Base-by-base conservation (phyloP, 2,797 vertebrate genomes). In the Siniperca undulata region DNA sequence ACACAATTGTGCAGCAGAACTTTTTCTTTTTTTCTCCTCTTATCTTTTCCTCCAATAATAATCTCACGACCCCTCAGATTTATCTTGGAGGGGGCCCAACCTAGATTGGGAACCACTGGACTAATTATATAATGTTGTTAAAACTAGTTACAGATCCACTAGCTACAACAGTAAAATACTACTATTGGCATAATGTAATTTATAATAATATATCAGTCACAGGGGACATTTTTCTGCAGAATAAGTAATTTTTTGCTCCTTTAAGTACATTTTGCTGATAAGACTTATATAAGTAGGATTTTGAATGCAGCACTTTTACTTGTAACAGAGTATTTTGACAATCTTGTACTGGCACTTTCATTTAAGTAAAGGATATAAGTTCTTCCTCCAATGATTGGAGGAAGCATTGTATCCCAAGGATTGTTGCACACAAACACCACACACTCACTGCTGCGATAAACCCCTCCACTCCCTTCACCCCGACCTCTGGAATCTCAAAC, bases 401-500 rank as follows among this genome's bases (percentile, higher is more conserved):
- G 7, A 30, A 30, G 6, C 20, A 30, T 65, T 66, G 27, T 14
- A 38, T 48, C 40, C n/a, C 14, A 67, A 73, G 60, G 16, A 81
- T 84, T 91, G 83, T 88, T 87, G 71, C 42, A 76, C 66, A 80
- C 48, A 82, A 58, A 77, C 60, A 73, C 46, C 65, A 50, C 42
- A 53, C 52, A 30, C 42, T 53, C 66, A 5, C 78, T 44, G 77
- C 78, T 80, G 77, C 20, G 61, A 56, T 73, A 9, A 56, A 75
- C 73, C 60, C 81, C 83, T 78, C 48, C 53, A 52, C 42, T 76
- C 55, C 44, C 84, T 72, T 84, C 78, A 40, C 81, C 80, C 78
- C 14, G 0, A 81, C 79, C 78, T 82, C 76, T 87, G 91, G 91
- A 94, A 92, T 93, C 88, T 91, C 80, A 77, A 87, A 58, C 74